Evolutionary conservation across 2,888 invertebrate species (phyloP), one percentile per base, ranked within the genome.

Genomic region (Apotomis betuletana): DNA sequence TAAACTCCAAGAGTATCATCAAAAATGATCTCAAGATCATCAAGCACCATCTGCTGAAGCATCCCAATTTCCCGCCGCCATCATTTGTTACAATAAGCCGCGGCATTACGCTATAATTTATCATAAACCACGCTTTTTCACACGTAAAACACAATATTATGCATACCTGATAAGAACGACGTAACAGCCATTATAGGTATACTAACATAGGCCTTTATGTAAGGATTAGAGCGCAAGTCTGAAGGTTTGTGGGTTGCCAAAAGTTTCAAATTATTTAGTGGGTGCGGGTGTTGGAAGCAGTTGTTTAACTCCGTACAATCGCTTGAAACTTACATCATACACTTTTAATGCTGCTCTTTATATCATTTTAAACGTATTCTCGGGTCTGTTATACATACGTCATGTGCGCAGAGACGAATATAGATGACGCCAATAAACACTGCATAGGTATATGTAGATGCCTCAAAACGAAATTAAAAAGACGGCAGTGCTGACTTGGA

Each of bases 61-160:
- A 46, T 51, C 61, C 55, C 51, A 63, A 51, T 76, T 60, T 73
- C 38, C 62, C 61, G 52, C 67, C 73, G 59, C 74, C 71, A 73
- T 73, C 76, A 77, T 77, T 77, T 77, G 70, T 78, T 75, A 77
- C 74, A 78, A 77, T 78, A 77, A 77, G 62, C 75, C 67, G 52
- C 65, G 44, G 69, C 60, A 72, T 74, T 69, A 72, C 46, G 67
- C 67, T 55, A 63, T 71, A 70, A 71, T 74, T 71, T 74, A 70
- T 74, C 74, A 74, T 70, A 70, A 62, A 70, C 58, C 61, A 67
- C 15, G 52, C 49, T 63, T 70, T 67, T 74, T 70, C 63, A 36
- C 55, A 60, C 62, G 65, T 52, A 52, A 67, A 71, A 13, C 59
- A 46, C 52, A 51, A 67, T 27, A 13, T 63, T 41, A 2, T 38